Base-by-base conservation (phyloP, 2,888 invertebrate species). In the Malthinus flaveolus region DNA sequence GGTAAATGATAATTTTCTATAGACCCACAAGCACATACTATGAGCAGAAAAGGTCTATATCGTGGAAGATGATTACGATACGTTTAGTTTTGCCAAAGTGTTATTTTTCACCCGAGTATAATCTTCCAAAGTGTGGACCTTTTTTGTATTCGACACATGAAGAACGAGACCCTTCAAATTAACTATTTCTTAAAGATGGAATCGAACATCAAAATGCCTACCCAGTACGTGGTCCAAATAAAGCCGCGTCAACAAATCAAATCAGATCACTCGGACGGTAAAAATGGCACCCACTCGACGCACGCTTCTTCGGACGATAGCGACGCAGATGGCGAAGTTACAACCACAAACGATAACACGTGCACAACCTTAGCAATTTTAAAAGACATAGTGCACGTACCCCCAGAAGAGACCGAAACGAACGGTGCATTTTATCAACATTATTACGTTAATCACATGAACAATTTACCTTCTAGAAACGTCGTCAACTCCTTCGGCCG, bases 401-500 rank as follows among this genome's bases (percentile, higher is more conserved):
- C 80, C 60, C 84, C 63, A 23, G 71, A 72, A n/a, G 71, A 71
- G 42, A 76, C 78, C 8, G 81, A 82, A 8, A 82, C 82, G 75
- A 80, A 83, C 33, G 85, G 85, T 63, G 84, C 81, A 65, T 87
- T 87, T 73, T 87, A 88, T 71, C 87, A 88, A 68, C 87, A 88
- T 72, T 88, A 88, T 73, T 89, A 89, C 75, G 83, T 88, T 77
- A 87, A 87, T 66, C 88, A 89, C 73, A 87, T 87, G 64, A 88
- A 87, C 74, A 84, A 85, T 68, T 78, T 88, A 61, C 88, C 89
- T 31, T 87, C 86, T 60, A 81, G 85, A 56, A 83, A 84, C 67
- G 80, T 80, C 56, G 80, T 81, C 54, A 85, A 85, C 68, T 81
- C 87, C 15, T 62, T 49, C 45, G 58, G 61, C 4, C 81, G 90